Evolutionary conservation across 2,113 vertebrate species (phyloP).

Genomic region (Sigmodon hispidus): DNA sequence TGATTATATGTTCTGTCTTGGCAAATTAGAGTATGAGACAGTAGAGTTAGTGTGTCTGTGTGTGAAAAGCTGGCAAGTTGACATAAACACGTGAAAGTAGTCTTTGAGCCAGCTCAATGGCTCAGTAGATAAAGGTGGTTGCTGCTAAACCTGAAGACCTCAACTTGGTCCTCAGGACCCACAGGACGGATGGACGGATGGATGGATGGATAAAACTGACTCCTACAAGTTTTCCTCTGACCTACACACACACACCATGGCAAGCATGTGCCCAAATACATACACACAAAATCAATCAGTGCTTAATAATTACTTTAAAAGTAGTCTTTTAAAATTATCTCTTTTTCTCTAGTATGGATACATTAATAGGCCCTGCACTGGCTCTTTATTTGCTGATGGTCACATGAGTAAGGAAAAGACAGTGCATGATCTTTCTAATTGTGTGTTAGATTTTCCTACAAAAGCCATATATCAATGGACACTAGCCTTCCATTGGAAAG

Average conservation of each 20-base stretch:
- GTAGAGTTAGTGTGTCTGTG: neutral
- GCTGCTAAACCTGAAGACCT: neutral
- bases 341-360: neutral
- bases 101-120: neutral
- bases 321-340: neutral
- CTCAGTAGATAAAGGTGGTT: neutral
- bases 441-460: neutral
- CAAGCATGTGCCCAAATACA: neutral
- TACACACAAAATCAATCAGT: neutral
- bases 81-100: neutral
- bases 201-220: neutral
- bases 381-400: slow-evolving; percentile 10
- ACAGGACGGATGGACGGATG: neutral
- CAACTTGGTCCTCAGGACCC: too few relatives aligned
- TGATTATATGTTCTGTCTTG: neutral
- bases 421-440: neutral
- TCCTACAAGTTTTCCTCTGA: neutral
- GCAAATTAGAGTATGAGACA: slow-evolving; percentile 25
- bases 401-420: neutral
- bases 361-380: neutral
- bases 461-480: neutral
- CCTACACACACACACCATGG: too few relatives aligned
- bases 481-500: neutral
- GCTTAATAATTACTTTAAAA: neutral
- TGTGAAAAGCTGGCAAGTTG: neutral